Percentiles rank a stretch among this genome's conserved stretches.
phyloP scores from a whole-genome alignment of 2,797 vertebrate genomes.

The Danio choprae region DNA sequence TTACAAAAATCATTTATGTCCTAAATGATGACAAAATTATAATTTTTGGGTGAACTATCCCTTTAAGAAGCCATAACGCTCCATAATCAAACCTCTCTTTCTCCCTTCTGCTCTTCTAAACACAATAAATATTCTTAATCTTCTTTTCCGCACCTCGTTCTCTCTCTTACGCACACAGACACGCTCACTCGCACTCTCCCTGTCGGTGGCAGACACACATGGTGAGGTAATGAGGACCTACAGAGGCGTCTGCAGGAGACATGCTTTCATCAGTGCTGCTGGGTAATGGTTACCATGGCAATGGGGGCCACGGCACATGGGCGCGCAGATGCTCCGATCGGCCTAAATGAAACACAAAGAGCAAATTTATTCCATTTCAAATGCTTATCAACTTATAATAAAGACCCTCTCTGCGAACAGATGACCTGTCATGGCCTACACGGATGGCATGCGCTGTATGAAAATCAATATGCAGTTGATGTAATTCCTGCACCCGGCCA shows the following conservation, averaged over 20 bases:
- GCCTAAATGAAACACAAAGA: slow-evolving; percentile 42
- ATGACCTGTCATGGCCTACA: slow-evolving; percentile 10
- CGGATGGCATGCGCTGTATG: not conserved
- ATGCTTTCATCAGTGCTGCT: slow-evolving; percentile 73
- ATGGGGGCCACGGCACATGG: slow-evolving; percentile 67
- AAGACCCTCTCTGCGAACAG: slow-evolving; percentile 21
- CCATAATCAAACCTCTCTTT: slow-evolving; percentile 2
- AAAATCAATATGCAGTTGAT: slow-evolving; percentile 23
- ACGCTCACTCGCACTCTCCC: slow-evolving; percentile 40
- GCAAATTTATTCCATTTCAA: slow-evolving; percentile 59
- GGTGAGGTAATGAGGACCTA: slow-evolving; percentile 79
- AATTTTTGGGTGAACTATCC: too few species aligned
- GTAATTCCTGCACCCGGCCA: not conserved
- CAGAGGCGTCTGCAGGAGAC: slow-evolving; percentile 75
- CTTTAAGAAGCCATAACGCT: not conserved
- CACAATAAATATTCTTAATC: slow-evolving; percentile 44
- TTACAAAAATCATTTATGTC: too few species aligned
- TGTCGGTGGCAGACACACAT: slow-evolving; percentile 55
- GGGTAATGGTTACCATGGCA: slow-evolving; percentile 79
- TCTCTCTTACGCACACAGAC: slow-evolving; percentile 30
- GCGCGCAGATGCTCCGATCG: slow-evolving; percentile 56
- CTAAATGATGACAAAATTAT: too few species aligned
- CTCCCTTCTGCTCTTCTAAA: slow-evolving; percentile 37
- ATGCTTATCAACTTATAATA: slow-evolving; percentile 52
- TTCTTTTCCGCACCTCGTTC: slow-evolving; percentile 55